Evolutionary conservation across 2,113 vertebrate genomes (phyloP).

Genomic region (Vireo altiloquus): DNA sequence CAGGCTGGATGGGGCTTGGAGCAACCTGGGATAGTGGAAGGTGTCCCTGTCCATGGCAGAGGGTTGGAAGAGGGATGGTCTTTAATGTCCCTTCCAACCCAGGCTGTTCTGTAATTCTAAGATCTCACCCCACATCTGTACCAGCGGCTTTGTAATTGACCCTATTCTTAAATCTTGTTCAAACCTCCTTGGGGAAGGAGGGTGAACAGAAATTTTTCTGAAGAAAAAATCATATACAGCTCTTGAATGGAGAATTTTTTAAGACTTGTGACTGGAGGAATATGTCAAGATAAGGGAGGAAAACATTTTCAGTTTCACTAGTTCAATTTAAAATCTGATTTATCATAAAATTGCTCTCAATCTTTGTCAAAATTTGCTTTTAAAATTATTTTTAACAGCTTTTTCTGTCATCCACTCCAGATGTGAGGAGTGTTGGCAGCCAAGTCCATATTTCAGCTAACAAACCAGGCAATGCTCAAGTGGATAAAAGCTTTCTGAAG

Average conservation of each 20-base stretch:
- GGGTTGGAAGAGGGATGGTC: neutral
- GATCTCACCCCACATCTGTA: neutral
- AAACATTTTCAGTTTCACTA: neutral
- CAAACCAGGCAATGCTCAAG: neutral
- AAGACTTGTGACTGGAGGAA: neutral
- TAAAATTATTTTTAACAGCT: neutral
- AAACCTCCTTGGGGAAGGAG: neutral
- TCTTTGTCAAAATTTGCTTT: neutral
- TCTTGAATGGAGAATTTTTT: neutral
- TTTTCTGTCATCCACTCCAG: neutral
- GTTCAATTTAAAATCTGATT: neutral
- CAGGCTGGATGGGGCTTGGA: neutral
- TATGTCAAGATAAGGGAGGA: neutral
- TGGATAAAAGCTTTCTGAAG: neutral
- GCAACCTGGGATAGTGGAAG: neutral
- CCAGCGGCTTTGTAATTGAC: neutral
- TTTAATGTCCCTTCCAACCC: neutral
- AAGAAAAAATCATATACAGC: neutral
- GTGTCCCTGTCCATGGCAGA: neutral
- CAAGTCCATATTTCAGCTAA: neutral
- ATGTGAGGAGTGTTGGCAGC: neutral
- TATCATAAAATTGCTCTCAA: neutral
- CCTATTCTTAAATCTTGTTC: neutral
- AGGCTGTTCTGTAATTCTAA: neutral
- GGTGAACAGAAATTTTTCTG: neutral